Evolutionary conservation across 92 coral and sea anemone species (phyloP).

Genomic region (Porites rus): DNA sequence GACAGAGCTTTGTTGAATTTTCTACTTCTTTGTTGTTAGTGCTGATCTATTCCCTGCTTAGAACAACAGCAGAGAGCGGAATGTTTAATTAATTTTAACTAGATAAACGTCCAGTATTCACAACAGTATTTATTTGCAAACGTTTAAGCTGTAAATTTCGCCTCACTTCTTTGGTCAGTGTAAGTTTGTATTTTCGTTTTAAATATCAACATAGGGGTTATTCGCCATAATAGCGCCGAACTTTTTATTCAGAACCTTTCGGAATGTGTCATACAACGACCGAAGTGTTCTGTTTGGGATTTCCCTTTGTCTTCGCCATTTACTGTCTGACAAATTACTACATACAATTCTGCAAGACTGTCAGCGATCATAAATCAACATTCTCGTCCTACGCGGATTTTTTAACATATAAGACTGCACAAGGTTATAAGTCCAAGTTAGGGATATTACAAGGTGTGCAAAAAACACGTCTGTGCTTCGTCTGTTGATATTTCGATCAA

Average conservation of each 20-base stretch:
- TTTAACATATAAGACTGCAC: not conserved
- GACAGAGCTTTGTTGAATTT: not conserved
- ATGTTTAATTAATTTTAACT: not conserved
- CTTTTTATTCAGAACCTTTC: not conserved
- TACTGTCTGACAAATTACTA: not conserved
- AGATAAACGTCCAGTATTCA: not conserved
- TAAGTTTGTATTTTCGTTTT: conserved; percentile 1
- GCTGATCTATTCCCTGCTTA: no score
- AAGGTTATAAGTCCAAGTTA: not conserved
- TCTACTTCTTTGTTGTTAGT: conserved; percentile 1
- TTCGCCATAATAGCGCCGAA: not conserved
- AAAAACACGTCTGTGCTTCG: conserved; percentile 3
- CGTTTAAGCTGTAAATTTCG: not conserved
- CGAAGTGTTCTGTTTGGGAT: conserved; percentile 8
- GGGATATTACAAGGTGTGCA: not conserved
- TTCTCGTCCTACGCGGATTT: not conserved
- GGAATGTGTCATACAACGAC: conserved; percentile 38
- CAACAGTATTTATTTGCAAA: conserved; percentile 18
- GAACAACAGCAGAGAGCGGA: not conserved
- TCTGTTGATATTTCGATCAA: not conserved
- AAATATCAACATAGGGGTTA: conserved; percentile 5
- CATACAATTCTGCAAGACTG: not conserved
- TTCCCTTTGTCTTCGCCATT: not conserved
- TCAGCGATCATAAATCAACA: not conserved
- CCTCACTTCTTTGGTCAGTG: not conserved